Evolutionary conservation across 1,140 invertebrate species (phyloP), one percentile per base, ranked within the genome.

Genomic region (Eufriesea mexicana): DNA sequence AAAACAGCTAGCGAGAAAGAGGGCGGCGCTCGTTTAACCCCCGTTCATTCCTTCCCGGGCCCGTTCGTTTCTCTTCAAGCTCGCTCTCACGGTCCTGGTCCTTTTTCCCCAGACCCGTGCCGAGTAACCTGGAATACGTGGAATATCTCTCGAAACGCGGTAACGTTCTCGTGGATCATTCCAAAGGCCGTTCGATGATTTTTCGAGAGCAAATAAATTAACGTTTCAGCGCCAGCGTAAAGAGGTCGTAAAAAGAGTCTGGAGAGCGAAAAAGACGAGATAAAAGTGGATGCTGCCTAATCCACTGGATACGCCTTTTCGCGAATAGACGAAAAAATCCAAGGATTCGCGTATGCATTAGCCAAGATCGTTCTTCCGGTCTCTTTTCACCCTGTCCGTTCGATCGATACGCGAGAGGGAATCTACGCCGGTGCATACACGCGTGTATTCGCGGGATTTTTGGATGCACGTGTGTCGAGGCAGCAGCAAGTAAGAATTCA

Each of bases 1-100:
- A 74, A 80, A 80, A 80, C 79, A 80, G 47, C 57, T 9, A 79
- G 14, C 47, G 45, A 28, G 9, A n/a, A 78, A n/a, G 35, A 16
- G 68, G 25, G 20, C 20, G 64, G 42, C 25, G 47, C 78, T 66
- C 59, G 59, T 74, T 74, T 28, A 25, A 64, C 55, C 49, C n/a
- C 35, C 28, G 7, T 49, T 75, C 55, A 59, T 74, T 74, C 23
- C 42, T 61, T 35, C 28, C 8, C 54, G 5, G 2, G 23, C 5
- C 16, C 14, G n/a, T 55, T 51, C 49, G 6, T 45, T 67, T 62
- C 42, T 47, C 47, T 47, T 80, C 16, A 18, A 55, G 1, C 12
- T 6, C 6, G 25, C 7, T 10, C 35, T 25, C 14, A 2, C 45
- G 23, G 14, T 16, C 16, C 5, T 23, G 25, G 0, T 5, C 18